Base-by-base conservation (phyloP, 92 coral and sea anemone genomes). In the Porites rus region DNA sequence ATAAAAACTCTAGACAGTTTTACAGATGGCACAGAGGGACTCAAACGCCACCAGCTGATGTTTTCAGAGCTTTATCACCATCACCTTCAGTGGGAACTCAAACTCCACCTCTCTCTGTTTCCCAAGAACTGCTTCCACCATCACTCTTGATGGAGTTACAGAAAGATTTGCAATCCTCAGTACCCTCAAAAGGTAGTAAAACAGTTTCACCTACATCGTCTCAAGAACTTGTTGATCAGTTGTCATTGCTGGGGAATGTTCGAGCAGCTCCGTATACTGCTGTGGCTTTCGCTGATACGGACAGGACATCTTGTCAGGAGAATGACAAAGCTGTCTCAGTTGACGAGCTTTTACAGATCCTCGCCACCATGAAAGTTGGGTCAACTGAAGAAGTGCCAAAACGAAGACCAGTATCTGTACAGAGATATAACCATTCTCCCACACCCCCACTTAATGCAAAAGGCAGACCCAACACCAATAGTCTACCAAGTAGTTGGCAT, bases 321-420 rank as follows among this genome's bases (percentile, higher is more conserved):
- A 69, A 59, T 31, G 86, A 81, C 78, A 92, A 89, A 76, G 91
- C 91, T 38, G 90, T 92, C 17, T 92, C 95, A 1, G 90, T 91
- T 6, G 91, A 92, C 19, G 95, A 92, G 52, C 81, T 92, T 59
- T 77, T 92, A 8, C 80, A 92, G 58, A 19, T 92, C 46, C 66
- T 91, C 10, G 69, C 90, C 8, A 68, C 62, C 38, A 78, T 87
- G 65, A 86, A 73, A 28, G 86, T 76, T 54, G 89, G 83, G 6
- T 64, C 78, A 2, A 64, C 74, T 14, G 59, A 59, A 1, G 83
- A 92, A 51, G 51, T 72, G 65, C 64, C 74, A 56, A 63, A 61
- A 69, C 51, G 79, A 43, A 83, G 72, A 51, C 79, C 73, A 20
- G 72, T 83, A 24, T 83, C 87, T 51, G 74, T 83, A 51, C 87